phyloP scores from a whole-genome alignment of 2,113 vertebrate species.

The Poecile atricapillus region DNA sequence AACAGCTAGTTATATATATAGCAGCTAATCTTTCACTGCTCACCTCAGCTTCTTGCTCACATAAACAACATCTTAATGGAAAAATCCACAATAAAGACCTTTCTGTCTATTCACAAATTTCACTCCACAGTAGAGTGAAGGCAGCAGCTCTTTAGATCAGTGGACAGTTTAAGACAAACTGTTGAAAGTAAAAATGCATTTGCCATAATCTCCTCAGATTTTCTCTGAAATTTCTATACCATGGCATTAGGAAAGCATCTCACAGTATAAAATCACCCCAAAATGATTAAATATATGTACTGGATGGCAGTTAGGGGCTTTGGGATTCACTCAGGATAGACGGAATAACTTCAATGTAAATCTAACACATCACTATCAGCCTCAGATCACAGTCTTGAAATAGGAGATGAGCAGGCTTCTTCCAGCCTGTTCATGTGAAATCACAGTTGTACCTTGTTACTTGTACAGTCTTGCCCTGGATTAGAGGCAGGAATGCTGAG shows the following conservation, averaged over 20 bases:
- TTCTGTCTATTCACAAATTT: neutral
- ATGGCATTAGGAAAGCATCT: neutral
- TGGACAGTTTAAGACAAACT: neutral
- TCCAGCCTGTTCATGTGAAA: neutral
- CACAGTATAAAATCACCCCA: neutral
- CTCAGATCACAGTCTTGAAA: neutral
- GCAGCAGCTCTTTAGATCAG: neutral
- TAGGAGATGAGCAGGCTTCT: neutral
- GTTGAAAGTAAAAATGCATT: neutral
- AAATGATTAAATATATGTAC: neutral
- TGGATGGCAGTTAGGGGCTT: neutral
- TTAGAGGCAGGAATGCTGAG: neutral
- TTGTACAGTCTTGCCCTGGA: neutral
- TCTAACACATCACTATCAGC: neutral
- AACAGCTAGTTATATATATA: neutral
- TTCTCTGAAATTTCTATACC: neutral
- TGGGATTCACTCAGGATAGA: neutral
- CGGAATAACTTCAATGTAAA: rapidly evolving
- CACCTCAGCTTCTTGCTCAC: neutral
- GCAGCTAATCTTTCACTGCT: neutral
- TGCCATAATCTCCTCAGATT: neutral
- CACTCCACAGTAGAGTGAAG: neutral
- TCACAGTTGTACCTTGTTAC: neutral
- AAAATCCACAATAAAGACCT: neutral
- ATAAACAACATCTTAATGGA: neutral